These are phyloP conservation scores for Strongylocentrotus purpuratus DNA, from an alignment of 35 echinoderm and acorn worm species.

Conservation along the genomic window DNA sequence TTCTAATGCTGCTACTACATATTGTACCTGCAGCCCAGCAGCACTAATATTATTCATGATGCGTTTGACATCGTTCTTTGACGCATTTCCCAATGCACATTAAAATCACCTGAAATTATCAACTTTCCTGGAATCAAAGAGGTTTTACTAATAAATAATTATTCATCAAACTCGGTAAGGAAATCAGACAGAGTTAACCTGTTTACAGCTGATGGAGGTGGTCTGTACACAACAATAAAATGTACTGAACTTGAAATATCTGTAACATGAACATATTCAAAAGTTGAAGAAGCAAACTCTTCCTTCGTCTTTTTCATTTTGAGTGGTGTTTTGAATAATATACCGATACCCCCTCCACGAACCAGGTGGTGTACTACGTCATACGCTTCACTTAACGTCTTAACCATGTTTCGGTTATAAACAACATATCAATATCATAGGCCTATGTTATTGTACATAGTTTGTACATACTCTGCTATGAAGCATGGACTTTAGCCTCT, in stretches of 20 bases:
- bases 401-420: conserved; percentile 64
- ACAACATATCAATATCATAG: conserved; percentile 50
- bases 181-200: not conserved
- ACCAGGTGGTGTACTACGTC: conserved; percentile 37
- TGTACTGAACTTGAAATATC: conserved; percentile 30
- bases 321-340: conserved; percentile 25
- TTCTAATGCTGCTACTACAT: too few relatives aligned
- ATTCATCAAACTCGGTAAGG: conserved; percentile 29
- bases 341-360: conserved; percentile 57
- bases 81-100: conserved; percentile 34
- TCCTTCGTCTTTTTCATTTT: conserved; percentile 29
- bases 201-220: conserved; percentile 32
- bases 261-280: conserved; percentile 29
- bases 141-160: not conserved
- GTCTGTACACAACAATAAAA: conserved; percentile 37
- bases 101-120: conserved; percentile 43
- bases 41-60: not conserved
- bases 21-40: conserved; percentile 5
- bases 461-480: conserved; percentile 40
- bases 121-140: conserved; percentile 41
- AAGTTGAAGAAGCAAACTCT: not conserved
- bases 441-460: too few relatives aligned
- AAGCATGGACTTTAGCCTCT: too few relatives aligned
- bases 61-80: conserved; percentile 1
- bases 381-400: conserved; percentile 39